phyloP scores from a whole-genome alignment of 2,113 vertebrate genomes.

The Agapornis roseicollis region DNA sequence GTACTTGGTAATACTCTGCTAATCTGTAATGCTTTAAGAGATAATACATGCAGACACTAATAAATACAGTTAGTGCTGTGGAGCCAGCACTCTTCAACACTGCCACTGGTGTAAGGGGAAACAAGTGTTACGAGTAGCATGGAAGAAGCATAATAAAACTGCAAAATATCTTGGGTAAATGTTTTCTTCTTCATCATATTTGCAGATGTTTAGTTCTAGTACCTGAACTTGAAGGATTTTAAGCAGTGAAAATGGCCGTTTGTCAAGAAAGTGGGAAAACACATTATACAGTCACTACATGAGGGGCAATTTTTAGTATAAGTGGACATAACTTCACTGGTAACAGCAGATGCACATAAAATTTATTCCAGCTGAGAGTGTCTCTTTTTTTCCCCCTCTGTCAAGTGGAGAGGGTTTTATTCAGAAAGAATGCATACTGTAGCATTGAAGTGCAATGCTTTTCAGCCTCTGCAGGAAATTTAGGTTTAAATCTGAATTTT shows the following conservation, averaged over 20 bases:
- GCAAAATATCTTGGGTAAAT: background rate
- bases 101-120: background rate
- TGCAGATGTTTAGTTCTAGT: background rate
- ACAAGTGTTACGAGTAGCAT: background rate
- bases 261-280: background rate
- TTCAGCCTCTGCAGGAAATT: background rate
- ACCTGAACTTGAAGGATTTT: background rate
- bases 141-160: background rate
- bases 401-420: background rate
- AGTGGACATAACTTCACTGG: background rate
- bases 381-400: background rate
- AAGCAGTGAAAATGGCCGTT: background rate
- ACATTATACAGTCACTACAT: background rate
- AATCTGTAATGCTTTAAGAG: slow-evolving; percentile 26
- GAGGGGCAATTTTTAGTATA: background rate
- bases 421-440: background rate
- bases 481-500: background rate
- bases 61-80: background rate
- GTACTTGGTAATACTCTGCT: background rate
- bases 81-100: background rate
- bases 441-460: background rate
- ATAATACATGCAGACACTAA: background rate
- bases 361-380: background rate
- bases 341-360: background rate
- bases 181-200: background rate